A percentile compares a stretch with the other conserved stretches of the same genome.
Conservation (phyloP, 2,888 invertebrate species). For the Phanerotoma sp. region DNA sequence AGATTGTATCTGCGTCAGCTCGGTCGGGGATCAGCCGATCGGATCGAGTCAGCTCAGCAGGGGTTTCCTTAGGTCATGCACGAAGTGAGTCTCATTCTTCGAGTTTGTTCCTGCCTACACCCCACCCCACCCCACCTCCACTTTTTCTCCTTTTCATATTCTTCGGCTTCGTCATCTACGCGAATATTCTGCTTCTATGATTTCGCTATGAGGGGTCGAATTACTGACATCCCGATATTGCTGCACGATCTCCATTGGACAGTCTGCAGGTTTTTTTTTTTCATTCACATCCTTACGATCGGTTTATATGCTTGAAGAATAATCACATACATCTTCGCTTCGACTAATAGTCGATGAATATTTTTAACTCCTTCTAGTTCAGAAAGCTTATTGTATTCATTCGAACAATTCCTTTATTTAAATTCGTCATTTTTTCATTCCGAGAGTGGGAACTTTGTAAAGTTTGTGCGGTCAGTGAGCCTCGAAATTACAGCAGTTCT, state of each 20-base stretch:
- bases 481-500: too few species aligned
- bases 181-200: constrained; percentile 19
- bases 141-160: not conserved
- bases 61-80: constrained; percentile 57
- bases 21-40: constrained; percentile 56
- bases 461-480: too few species aligned
- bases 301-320: constrained; percentile 38
- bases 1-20: constrained; percentile 56
- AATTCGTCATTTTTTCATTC: too few species aligned
- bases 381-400: not conserved
- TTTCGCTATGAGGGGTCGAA: constrained; percentile 53
- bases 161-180: constrained; percentile 6
- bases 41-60: constrained; percentile 56
- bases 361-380: not conserved
- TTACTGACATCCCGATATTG: constrained; percentile 53
- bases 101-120: constrained; percentile 4
- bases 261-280: constrained; percentile 1
- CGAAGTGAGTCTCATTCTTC: constrained; percentile 53
- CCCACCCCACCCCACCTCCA: not conserved
- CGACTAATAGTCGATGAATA: constrained; percentile 41
- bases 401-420: not conserved
- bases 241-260: constrained; percentile 34
- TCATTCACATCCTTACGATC: constrained; percentile 29
- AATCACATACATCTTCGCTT: constrained; percentile 47
- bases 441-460: too few species aligned